Conservation (phyloP, 2,888 invertebrate species). For the Agrypnus murinus region DNA sequence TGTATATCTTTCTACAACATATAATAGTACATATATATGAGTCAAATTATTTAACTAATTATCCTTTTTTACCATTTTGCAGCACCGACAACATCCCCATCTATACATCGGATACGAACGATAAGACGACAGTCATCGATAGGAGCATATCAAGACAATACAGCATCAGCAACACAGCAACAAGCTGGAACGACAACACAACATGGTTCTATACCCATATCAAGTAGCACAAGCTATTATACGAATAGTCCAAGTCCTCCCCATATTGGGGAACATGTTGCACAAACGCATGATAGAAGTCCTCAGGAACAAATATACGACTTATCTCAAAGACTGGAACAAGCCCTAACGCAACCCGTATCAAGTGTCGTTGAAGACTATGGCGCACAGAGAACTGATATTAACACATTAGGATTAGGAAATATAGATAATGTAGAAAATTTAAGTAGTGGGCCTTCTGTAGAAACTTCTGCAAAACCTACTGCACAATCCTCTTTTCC, state of each 20-base stretch:
- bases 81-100: conserved; percentile 79
- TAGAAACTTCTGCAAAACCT: conserved; percentile 43
- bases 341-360: conserved; percentile 42
- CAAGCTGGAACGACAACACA: conserved; percentile 52
- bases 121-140: conserved; percentile 78
- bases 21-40: no score
- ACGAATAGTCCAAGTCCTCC: conserved; percentile 79
- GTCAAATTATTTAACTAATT: no score
- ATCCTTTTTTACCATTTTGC: no score
- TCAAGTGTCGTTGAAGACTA: conserved; percentile 38
- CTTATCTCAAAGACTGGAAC: conserved; percentile 52
- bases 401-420: conserved; percentile 46
- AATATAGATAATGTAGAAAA: conserved; percentile 43
- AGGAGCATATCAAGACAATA: conserved; percentile 76
- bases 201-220: conserved; percentile 65
- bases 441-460: conserved; percentile 41
- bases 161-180: conserved; percentile 57
- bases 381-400: conserved; percentile 41
- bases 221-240: conserved; percentile 74
- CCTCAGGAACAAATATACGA: conserved; percentile 55
- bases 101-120: conserved; percentile 75
- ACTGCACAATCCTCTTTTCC: conserved; percentile 57
- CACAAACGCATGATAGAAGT: conserved; percentile 57
- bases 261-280: conserved; percentile 65
- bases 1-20: no score